A percentile compares a stretch with the other conserved stretches of the same genome.
phyloP scores from a whole-genome alignment of 2,797 vertebrate genomes.

The Protonibea diacanthus region DNA sequence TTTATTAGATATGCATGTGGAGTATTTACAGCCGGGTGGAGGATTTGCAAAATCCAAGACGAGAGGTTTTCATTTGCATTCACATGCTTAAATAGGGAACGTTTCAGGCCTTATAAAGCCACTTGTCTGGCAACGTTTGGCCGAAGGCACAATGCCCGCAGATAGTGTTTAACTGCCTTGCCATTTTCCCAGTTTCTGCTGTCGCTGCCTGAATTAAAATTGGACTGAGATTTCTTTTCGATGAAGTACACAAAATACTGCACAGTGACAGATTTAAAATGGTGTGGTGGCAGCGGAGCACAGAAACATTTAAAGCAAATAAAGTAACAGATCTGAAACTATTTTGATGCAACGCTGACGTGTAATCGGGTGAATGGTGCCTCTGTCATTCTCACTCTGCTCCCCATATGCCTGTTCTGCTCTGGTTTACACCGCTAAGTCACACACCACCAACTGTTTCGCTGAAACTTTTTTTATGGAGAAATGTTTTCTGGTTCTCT shows the following conservation, averaged over 20 bases:
- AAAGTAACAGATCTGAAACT: too few species aligned
- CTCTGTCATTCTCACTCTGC: too few species aligned
- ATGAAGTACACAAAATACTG: constrained; percentile 14
- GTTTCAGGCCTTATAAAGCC: constrained; percentile 24
- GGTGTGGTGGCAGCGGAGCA: constrained; percentile 13
- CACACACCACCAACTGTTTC: too few species aligned
- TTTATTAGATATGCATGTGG: constrained; percentile 47
- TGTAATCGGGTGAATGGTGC: too few species aligned
- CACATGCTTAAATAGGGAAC: constrained; percentile 3
- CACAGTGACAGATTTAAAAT: constrained; percentile 16
- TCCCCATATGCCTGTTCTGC: too few species aligned
- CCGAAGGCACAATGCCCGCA: constrained; percentile 32
- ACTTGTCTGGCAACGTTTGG: constrained; percentile 23
- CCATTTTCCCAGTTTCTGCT: constrained; percentile 7
- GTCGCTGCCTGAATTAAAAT: constrained; percentile 37
- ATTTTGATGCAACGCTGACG: too few species aligned
- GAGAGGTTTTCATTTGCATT: constrained; percentile 49
- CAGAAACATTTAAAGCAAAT: constrained; percentile 9
- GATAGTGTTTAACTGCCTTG: constrained; percentile 14
- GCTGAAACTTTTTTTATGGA: too few species aligned
- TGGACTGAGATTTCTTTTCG: constrained; percentile 16
- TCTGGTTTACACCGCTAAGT: too few species aligned
- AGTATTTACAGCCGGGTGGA: constrained; percentile 1
- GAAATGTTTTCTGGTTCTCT: too few species aligned
- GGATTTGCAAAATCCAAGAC: constrained; percentile 22